Evolutionary conservation across 2,797 vertebrate species (phyloP).

Genomic region (Rachycentron canadum): DNA sequence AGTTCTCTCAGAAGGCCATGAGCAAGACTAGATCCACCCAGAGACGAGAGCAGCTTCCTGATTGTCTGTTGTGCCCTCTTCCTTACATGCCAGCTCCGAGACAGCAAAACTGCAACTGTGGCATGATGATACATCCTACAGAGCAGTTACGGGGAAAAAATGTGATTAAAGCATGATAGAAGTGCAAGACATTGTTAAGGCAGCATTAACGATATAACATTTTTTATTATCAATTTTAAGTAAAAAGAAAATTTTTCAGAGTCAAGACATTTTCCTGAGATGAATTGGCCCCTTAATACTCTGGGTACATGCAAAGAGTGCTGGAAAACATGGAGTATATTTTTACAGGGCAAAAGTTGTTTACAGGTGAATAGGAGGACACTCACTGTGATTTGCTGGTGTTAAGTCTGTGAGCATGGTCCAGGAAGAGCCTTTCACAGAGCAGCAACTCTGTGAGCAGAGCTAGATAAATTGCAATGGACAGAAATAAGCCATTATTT

Average conservation of each 20-base stretch:
- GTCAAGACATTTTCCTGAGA: too few species aligned
- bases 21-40: constrained; percentile 90
- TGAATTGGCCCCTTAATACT: too few species aligned
- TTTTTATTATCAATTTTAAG: too few species aligned
- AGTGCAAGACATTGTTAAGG: neutral
- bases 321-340: too few species aligned
- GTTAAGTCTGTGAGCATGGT: constrained; percentile 90
- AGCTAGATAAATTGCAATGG: constrained; percentile 77
- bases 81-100: constrained; percentile 91
- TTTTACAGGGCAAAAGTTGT: neutral
- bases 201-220: too few species aligned
- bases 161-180: neutral
- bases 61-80: constrained; percentile 91
- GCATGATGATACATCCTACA: constrained; percentile 93
- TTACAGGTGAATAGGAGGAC: neutral
- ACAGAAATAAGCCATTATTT: neutral
- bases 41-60: constrained; percentile 91
- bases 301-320: too few species aligned
- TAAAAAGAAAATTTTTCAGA: too few species aligned
- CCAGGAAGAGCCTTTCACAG: constrained; percentile 93
- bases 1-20: constrained; percentile 93
- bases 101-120: constrained; percentile 88
- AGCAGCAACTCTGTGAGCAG: constrained; percentile 92
- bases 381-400: constrained; percentile 92
- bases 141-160: neutral